Base-by-base conservation (phyloP, 2,888 invertebrate genomes). In the Endomychus coccineus region DNA sequence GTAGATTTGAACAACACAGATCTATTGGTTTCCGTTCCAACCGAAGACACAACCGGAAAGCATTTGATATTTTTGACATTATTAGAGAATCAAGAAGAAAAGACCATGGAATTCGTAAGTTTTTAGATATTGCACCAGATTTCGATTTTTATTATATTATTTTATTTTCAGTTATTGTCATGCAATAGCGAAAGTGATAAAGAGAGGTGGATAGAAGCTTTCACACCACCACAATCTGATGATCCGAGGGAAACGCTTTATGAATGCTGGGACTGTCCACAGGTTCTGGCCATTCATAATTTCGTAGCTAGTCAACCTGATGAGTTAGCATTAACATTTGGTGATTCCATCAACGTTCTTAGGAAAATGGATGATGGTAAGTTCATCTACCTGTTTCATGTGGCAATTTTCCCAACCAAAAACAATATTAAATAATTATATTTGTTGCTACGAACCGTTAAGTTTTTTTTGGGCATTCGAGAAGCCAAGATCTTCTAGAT, bases 221-320 rank as follows among this genome's bases (percentile, higher is more conserved):
- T 89, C 45, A 74, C 79, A 9, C 82, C 87, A 6, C 77, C 80
- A 27, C 74, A 75, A 46, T 77, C 78, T 3, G 75, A 77, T 52
- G 73, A 78, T 53, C 81, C 81, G 6, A 84, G 83, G 40, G 94
- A 96, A 70, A 86, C 84, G 31, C 76, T 96, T 47, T 96, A 96
- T 70, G 94, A 92, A 56, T 83, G 84, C 56, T 96, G 95, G 95
- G 92, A 96, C 69, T 96, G 95, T 61, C 96, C 96, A 17, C 94
- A 95, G 71, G 92, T 92, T 13, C 80, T 84, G 52, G 87, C 86
- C 44, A 75, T 87, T 16, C 88, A 88, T 70, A 73, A 77, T 23
- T 96, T 94, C 64, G 64, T 71, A 34, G 80, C 89, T 33, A 74
- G 76, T 48, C 91, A 96, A 69, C 89, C 91, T 14, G 96, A 97